These are phyloP conservation scores for Oenanthe melanoleuca DNA, from an alignment of 2,113 vertebrate species.

Conservation along the genomic window DNA sequence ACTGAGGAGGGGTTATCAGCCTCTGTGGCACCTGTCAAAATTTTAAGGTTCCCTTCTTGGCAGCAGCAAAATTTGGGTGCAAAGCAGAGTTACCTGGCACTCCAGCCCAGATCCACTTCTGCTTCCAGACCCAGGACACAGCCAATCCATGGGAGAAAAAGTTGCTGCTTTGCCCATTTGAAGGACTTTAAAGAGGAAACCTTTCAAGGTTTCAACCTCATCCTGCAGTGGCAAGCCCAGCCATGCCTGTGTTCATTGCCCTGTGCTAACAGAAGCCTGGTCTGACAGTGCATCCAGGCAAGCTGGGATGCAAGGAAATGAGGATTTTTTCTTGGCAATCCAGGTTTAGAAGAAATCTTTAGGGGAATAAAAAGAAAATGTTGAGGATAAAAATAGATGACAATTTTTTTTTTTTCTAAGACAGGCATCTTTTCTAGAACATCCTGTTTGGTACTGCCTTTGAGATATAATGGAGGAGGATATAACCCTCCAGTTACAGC, in stretches of 20 bases:
- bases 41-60: not conserved
- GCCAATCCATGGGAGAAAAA: not conserved
- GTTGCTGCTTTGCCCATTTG: not conserved
- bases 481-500: not conserved
- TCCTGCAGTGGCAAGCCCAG: not conserved
- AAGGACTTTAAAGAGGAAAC: not conserved
- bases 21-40: not conserved
- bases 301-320: not conserved
- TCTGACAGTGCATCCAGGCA: not conserved
- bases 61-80: not conserved
- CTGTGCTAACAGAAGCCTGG: not conserved
- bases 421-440: not conserved
- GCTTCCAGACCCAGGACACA: not conserved
- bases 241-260: not conserved
- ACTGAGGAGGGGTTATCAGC: rapidly evolving
- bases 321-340: not conserved
- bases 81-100: not conserved
- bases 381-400: not conserved
- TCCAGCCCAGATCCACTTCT: not conserved
- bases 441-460: not conserved
- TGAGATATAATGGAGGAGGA: not conserved
- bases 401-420: not conserved
- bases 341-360: not conserved
- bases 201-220: too few species aligned
- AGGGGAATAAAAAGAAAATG: not conserved